These are phyloP conservation scores for Danaus melanippus DNA, from an alignment of 1,140 invertebrate genomes.

Conservation along the genomic window DNA sequence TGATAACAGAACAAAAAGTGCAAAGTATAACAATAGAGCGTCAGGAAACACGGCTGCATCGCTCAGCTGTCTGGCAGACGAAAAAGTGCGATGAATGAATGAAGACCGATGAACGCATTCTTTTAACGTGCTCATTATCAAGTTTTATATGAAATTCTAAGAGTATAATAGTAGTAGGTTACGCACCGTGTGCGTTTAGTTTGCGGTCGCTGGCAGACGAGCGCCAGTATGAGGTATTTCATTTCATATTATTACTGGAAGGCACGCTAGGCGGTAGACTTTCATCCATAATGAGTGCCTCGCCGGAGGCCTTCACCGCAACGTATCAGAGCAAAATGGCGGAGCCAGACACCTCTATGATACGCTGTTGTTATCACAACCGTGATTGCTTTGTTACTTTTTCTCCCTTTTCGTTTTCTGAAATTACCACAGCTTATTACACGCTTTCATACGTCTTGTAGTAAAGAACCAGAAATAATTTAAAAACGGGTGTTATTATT, in stretches of 20 bases:
- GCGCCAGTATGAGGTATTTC: slow-evolving; percentile 32
- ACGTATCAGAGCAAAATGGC: slow-evolving; percentile 37
- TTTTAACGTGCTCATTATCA: slow-evolving; percentile 1
- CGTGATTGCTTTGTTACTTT: slow-evolving; percentile 15
- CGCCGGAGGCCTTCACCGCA: slow-evolving; percentile 40
- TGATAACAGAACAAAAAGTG: slow-evolving; percentile 21
- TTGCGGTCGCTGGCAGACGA: slow-evolving; percentile 45
- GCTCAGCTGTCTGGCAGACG: slow-evolving; percentile 34
- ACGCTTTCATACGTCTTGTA: no score
- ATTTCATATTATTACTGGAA: slow-evolving; percentile 52
- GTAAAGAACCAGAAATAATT: no score
- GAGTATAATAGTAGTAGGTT: slow-evolving; percentile 34
- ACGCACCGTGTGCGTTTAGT: slow-evolving; percentile 32
- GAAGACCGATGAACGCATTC: slow-evolving; percentile 13
- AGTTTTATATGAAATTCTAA: no score
- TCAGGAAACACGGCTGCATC: slow-evolving; percentile 45
- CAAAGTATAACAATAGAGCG: slow-evolving; percentile 46
- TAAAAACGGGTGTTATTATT: no score
- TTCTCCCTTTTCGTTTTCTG: slow-evolving; percentile 6
- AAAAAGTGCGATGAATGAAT: slow-evolving; percentile 22
- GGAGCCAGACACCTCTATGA: slow-evolving; percentile 16
- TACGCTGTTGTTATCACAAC: slow-evolving; percentile 14
- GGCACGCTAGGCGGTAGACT: slow-evolving; percentile 27
- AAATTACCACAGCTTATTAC: slow-evolving; percentile 3
- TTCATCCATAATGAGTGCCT: slow-evolving; percentile 49